Evolutionary conservation across 2,113 vertebrate species (phyloP).

Genomic region (Chrysochloris asiatica): DNA sequence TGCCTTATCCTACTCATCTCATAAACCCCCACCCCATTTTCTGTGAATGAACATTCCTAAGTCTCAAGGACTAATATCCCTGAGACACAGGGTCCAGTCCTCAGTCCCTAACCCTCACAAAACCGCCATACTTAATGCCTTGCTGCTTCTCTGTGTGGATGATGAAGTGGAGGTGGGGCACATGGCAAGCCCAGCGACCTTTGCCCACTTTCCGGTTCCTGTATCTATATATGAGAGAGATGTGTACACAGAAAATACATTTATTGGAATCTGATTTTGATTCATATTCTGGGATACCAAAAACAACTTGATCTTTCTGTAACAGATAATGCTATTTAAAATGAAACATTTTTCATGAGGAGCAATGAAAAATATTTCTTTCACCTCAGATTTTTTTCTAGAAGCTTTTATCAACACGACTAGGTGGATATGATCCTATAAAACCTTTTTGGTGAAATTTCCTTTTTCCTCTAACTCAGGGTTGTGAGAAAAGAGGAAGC

Average conservation of each 20-base stretch:
- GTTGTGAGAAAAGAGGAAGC: not conserved
- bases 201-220: constrained; percentile 57
- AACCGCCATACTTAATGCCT: constrained; percentile 66
- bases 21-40: constrained; percentile 25
- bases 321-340: not conserved
- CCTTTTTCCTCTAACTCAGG: not conserved
- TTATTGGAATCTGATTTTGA: not conserved
- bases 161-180: constrained; percentile 36
- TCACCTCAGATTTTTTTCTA: not conserved
- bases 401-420: not conserved
- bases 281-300: not conserved
- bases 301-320: not conserved
- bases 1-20: constrained; percentile 15
- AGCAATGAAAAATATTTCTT: not conserved
- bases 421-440: no score
- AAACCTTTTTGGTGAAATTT: not conserved
- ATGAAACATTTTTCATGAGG: no score
- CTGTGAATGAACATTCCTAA: constrained; percentile 71
- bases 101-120: not conserved
- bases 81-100: constrained; percentile 43
- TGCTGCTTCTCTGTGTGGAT: constrained; percentile 75
- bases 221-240: constrained; percentile 82
- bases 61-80: constrained; percentile 76
- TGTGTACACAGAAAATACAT: constrained; percentile 71
- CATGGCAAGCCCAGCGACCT: not conserved